Conservation (phyloP, 2,113 vertebrate species). For the Felis chaus region DNA sequence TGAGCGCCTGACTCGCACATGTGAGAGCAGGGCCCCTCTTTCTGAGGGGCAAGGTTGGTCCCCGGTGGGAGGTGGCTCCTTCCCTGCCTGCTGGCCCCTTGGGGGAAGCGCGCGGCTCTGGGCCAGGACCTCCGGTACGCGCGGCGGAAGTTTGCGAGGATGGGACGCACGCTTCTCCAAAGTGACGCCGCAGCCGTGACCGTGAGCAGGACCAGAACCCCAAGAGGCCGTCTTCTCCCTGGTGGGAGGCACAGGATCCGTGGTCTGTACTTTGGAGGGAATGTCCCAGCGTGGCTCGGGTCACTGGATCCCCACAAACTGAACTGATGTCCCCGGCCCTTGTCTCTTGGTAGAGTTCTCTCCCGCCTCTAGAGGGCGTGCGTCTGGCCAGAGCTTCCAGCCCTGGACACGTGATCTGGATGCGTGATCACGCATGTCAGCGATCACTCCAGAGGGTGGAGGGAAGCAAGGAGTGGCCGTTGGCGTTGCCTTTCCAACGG, state of each 20-base stretch:
- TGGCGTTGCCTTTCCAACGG: rapidly evolving
- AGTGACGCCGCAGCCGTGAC: neutral
- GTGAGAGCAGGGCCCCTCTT: neutral
- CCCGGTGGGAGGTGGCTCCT: neutral
- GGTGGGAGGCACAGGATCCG: neutral
- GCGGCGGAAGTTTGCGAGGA: neutral
- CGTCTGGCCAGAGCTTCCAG: neutral
- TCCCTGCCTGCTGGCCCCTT: neutral
- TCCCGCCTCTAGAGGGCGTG: neutral
- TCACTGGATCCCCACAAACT: neutral
- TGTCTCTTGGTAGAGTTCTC: neutral
- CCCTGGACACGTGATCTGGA: neutral
- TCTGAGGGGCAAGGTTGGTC: neutral
- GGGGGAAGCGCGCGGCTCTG: neutral
- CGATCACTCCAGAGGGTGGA: rapidly evolving
- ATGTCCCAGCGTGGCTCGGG: neutral
- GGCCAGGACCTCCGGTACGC: neutral
- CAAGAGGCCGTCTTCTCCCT: neutral
- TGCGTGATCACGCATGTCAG: neutral
- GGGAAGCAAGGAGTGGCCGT: rapidly evolving
- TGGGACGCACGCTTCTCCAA: neutral
- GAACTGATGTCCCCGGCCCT: neutral
- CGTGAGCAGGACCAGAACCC: neutral
- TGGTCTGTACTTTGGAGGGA: neutral
- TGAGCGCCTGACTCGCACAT: too few relatives aligned